Evolutionary conservation across 1,140 invertebrate genomes (phyloP).

Genomic region (Zeugodacus cucurbitae): DNA sequence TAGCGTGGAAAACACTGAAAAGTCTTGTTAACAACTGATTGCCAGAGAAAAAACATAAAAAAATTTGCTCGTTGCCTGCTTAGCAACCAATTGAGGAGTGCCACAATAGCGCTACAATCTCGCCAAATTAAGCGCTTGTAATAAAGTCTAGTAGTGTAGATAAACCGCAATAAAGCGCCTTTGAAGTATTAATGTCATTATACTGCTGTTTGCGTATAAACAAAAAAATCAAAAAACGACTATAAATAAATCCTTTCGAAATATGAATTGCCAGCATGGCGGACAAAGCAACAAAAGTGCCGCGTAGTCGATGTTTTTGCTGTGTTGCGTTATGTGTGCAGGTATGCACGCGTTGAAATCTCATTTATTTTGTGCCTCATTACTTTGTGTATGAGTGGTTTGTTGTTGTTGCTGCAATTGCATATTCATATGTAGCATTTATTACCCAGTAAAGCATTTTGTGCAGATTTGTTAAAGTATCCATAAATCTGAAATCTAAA

Average conservation of each 20-base stretch:
- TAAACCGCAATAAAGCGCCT: not conserved
- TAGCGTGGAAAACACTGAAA: not conserved
- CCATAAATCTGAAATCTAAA: no score
- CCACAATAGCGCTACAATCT: not conserved
- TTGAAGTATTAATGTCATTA: slow-evolving; percentile 23
- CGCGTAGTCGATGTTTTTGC: no score
- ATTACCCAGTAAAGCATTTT: no score
- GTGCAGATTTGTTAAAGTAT: no score
- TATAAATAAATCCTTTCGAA: not conserved
- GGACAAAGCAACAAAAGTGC: not conserved
- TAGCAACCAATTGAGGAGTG: not conserved
- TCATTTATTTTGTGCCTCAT: not conserved
- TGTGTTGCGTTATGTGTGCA: not conserved
- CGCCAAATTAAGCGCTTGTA: not conserved
- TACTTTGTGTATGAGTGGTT: no score
- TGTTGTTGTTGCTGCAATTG: no score
- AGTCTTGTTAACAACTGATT: not conserved
- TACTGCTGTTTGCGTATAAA: not conserved
- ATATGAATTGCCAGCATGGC: not conserved
- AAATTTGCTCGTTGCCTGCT: not conserved
- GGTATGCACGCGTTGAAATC: not conserved
- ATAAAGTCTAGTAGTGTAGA: slow-evolving; percentile 11
- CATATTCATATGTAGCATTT: no score
- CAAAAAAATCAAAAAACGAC: not conserved
- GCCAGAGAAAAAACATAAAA: not conserved